Evolutionary conservation across 1,140 invertebrate species (phyloP).

Genomic region (Gryon sp.): DNA sequence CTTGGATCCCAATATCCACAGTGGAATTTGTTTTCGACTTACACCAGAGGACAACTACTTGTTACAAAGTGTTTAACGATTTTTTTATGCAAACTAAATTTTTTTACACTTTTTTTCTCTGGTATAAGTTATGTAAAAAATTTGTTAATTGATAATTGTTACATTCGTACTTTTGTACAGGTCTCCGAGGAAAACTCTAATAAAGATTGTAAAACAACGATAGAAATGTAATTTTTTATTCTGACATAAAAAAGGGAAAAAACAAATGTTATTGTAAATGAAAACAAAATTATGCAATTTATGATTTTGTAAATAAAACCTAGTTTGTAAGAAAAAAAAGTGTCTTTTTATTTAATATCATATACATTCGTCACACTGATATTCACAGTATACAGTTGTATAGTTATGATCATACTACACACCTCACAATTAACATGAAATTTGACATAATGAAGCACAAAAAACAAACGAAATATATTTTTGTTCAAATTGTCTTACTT

Average conservation of each 20-base stretch:
- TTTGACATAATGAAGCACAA: constrained; percentile 15
- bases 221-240: neutral
- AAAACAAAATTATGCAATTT: no score
- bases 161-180: constrained; percentile 56
- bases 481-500: constrained; percentile 1
- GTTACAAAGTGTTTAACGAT: no score
- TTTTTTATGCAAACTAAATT: constrained; percentile 2
- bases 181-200: constrained; percentile 61
- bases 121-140: constrained; percentile 53
- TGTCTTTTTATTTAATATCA: constrained; percentile 24
- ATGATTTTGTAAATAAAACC: constrained; percentile 46
- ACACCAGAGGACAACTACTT: constrained; percentile 51
- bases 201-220: constrained; percentile 13
- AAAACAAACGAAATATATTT: constrained; percentile 14
- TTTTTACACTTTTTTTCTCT: constrained; percentile 50
- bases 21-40: constrained; percentile 48
- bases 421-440: neutral
- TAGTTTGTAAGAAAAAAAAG: constrained; percentile 44
- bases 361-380: constrained; percentile 24
- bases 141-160: no score
- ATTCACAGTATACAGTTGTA: constrained; percentile 11
- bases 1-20: constrained; percentile 55
- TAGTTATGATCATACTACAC: neutral
- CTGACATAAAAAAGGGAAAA: neutral
- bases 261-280: no score